phyloP scores from a whole-genome alignment of 2,113 vertebrate genomes.

The Pandion haliaetus region DNA sequence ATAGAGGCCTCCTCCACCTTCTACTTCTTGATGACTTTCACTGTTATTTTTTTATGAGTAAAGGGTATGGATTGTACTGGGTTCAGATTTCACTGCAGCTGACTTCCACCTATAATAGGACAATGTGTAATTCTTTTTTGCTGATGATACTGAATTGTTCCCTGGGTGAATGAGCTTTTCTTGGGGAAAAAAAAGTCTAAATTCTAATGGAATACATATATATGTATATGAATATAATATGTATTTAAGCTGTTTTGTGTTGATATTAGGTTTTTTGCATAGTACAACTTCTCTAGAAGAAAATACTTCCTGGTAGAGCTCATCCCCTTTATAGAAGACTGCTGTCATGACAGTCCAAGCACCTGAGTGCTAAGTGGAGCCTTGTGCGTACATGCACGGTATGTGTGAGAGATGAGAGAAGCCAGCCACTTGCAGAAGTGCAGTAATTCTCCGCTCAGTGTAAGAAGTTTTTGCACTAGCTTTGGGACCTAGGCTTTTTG shows the following conservation, averaged over 20 bases:
- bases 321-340: neutral
- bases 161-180: neutral
- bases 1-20: neutral
- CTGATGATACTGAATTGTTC: neutral
- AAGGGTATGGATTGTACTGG: neutral
- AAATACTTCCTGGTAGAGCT: neutral
- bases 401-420: neutral
- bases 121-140: neutral
- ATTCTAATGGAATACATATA: neutral
- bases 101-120: neutral
- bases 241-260: neutral
- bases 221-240: neutral
- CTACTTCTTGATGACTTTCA: conserved; percentile 23
- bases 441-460: neutral
- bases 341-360: neutral
- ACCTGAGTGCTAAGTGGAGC: neutral
- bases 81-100: neutral
- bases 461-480: neutral
- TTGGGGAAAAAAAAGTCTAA: neutral
- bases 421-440: neutral
- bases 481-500: neutral
- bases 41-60: conserved; percentile 10
- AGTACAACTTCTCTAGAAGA: neutral
- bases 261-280: neutral
- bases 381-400: fast-evolving